Conservation (phyloP, 2,113 vertebrate genomes). For the Catharus fuscescens region DNA sequence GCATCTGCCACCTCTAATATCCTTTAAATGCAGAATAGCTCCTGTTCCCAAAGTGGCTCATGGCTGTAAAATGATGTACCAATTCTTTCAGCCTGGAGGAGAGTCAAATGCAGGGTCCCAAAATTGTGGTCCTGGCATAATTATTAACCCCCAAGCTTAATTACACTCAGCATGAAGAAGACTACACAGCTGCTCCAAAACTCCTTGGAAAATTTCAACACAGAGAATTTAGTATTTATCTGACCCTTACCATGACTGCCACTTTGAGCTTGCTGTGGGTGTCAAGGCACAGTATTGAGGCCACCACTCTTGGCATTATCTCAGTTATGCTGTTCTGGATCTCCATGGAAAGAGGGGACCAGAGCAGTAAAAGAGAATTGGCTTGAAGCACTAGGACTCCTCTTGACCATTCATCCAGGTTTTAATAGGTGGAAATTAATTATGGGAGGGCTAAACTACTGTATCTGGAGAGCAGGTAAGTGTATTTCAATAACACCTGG, state of each 20-base stretch:
- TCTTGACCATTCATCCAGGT: neutral
- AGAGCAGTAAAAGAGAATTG: neutral
- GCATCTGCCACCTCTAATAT: fast-evolving
- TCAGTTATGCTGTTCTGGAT: neutral
- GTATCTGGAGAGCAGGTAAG: neutral
- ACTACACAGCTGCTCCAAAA: neutral
- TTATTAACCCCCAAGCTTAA: neutral
- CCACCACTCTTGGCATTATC: no score
- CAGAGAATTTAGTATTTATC: no score
- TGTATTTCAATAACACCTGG: fast-evolving
- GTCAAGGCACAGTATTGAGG: fast-evolving
- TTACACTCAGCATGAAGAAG: neutral
- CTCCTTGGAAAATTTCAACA: neutral
- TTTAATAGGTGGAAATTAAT: neutral
- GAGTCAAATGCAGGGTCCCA: neutral
- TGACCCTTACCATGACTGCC: fast-evolving
- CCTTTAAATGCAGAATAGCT: neutral
- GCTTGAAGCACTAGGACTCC: neutral
- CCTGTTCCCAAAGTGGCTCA: neutral
- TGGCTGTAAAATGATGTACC: neutral
- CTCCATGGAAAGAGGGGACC: neutral
- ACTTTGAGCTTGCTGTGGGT: fast-evolving
- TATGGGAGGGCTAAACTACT: neutral
- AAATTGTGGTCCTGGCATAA: neutral
- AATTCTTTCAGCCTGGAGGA: neutral